Evolutionary conservation across 2,888 invertebrate genomes (phyloP), one percentile per base, ranked within the genome.

Genomic region (Tyria jacobaeae): DNA sequence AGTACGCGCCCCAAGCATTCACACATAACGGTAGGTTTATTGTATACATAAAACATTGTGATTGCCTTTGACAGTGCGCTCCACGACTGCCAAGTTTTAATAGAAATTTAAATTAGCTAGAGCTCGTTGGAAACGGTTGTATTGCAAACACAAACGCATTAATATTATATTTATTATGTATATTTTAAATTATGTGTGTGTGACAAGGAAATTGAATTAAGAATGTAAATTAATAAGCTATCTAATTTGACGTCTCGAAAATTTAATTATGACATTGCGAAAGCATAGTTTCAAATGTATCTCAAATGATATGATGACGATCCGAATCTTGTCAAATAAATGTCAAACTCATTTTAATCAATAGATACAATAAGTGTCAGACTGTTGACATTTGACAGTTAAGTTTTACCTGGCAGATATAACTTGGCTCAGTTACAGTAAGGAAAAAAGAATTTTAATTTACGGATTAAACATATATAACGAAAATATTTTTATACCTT

Each of bases 91-190:
- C 79, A 92, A 92, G 90, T 92, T 92, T 91, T 92, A 91, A 92
- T 92, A 92, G 91, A 92, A 91, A 91, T 92, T 92, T 92, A 90
- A 91, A 92, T 92, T 88, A 89, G 87, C 85, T 83, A 57, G 55
- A 70, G 67, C 80, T 80, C 78, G 84, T 82, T 79, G 70, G 68
- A 77, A 81, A 81, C 79, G 80, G 76, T 71, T 69, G 75, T 74
- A 81, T 77, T 78, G 78, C 74, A 72, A 67, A 58, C 57, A 61
- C 63, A 75, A 67, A 68, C 65, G 65, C 68, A 76, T 78, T 76
- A 67, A 76, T 78, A 75, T 67, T 73, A 64, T 73, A 76, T 76
- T 64, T 72, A 66, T 66, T 72, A 60, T 60, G 51, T 37, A 35
- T 47, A 31, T 54, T 15, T 56, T 37, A 21, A 52, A 35, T 17